Percentiles rank a stretch among this genome's conserved stretches.
These are phyloP conservation scores for Dolichotis patagonum DNA, from an alignment of 2,113 vertebrate genomes.

Conservation along the genomic window DNA sequence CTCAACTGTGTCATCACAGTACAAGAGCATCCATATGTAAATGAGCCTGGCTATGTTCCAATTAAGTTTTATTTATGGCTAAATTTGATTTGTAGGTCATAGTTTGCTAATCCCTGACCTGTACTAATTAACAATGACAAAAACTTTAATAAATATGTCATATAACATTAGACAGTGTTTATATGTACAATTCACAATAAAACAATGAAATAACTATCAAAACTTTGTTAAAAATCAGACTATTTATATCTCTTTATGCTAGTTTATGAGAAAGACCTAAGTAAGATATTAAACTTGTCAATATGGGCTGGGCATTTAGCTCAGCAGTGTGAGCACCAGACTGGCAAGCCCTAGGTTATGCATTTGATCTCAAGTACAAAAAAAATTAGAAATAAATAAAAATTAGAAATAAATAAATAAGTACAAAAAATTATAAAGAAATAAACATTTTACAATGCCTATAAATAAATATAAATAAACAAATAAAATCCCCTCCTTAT, in stretches of 20 bases:
- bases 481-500: neutral
- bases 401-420: too few relatives aligned
- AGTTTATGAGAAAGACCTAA: neutral
- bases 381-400: too few relatives aligned
- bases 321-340: too few relatives aligned
- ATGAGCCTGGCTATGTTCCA: neutral
- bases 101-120: neutral
- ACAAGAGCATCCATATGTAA: neutral
- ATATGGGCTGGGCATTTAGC: too few relatives aligned
- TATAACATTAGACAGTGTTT: neutral
- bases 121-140: neutral
- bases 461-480: too few relatives aligned
- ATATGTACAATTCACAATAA: neutral
- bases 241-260: neutral
- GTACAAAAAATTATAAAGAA: too few relatives aligned
- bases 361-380: too few relatives aligned
- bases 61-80: neutral
- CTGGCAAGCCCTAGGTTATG: too few relatives aligned
- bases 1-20: neutral
- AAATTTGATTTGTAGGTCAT: neutral
- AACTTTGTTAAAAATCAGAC: neutral
- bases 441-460: too few relatives aligned
- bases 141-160: neutral
- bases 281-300: neutral
- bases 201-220: slow-evolving; percentile 20